Base-by-base conservation (phyloP, 2,113 vertebrate species). In the Calidris pygmaea region DNA sequence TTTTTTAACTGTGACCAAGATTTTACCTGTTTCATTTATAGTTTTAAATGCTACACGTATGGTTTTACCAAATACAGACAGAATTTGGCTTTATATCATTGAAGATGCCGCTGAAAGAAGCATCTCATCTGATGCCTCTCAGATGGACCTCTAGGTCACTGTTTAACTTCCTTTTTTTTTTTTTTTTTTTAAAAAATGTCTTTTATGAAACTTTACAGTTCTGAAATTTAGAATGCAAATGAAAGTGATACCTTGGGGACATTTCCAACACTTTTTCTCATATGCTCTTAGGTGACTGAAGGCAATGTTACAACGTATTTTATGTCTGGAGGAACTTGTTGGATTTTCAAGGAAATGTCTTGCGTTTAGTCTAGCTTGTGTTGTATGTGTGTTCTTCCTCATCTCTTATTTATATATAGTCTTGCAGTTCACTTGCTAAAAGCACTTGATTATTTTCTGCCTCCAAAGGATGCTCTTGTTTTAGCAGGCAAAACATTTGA, bases 401-500 rank as follows among this genome's bases (percentile, higher is more conserved):
- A 90, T 97, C 35, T 92, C 76, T 85, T 91, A 93, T 84, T 96
- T 91, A 87, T 62, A 87, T 62, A 22, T 30, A 65, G 43, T 81
- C 74, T 83, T 92, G 74, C 73, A 79, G 47, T 85, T 95, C 45
- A 43, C 79, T 96, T 89, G 66, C 84, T 77, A 66, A 95, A 92
- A 92, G 60, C 80, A 80, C 56, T 92, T 95, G 89, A 80, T 92
- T 94, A 78, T 96, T 87, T 96, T 94, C 78, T 76, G 87, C 87
- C 95, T 95, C 78, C 84, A 85, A 90, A 94, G 84, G 87, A 95
- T 93, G 94, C 80, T 93, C 85, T 87, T 94, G 84, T 70, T 94
- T 94, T 95, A 80, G 83, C 74, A 93, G 79, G 87, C 67, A 95
- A 92, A 95, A 76, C 65, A 78, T 72, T 72, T 92, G 85, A 94